phyloP scores from a whole-genome alignment of 1,140 invertebrate species.

The Heliconius eleuchia region DNA sequence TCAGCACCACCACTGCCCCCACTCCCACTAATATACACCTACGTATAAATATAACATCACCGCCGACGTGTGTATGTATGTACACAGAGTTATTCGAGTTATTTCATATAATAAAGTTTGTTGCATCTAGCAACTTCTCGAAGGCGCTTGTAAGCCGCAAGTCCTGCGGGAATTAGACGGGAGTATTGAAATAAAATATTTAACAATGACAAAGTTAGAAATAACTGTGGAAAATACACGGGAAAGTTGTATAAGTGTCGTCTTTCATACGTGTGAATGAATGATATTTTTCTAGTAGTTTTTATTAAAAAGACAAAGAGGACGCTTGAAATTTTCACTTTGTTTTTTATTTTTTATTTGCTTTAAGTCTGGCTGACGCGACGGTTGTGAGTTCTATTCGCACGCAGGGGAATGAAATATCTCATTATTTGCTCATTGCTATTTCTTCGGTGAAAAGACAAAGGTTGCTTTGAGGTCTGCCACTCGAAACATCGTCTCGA shows the following conservation, averaged over 20 bases:
- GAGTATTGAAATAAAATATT: constrained; percentile 37
- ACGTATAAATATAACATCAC: background rate
- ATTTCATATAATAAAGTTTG: constrained; percentile 9
- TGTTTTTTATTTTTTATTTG: too few relatives aligned
- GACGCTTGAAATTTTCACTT: too few relatives aligned
- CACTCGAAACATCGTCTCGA: too few relatives aligned
- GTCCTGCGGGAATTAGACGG: constrained; percentile 29
- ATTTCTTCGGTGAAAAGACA: too few relatives aligned
- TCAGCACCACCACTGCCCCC: too few relatives aligned
- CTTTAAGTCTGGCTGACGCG: too few relatives aligned
- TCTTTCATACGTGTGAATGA: background rate
- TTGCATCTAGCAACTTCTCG: background rate
- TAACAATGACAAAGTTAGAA: constrained; percentile 28
- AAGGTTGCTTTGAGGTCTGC: too few relatives aligned
- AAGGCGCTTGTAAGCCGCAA: constrained; percentile 10
- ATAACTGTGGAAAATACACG: constrained; percentile 18
- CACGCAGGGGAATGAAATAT: too few relatives aligned
- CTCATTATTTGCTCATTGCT: too few relatives aligned
- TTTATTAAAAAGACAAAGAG: too few relatives aligned
- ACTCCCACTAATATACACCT: background rate
- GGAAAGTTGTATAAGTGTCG: constrained; percentile 15
- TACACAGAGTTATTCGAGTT: background rate
- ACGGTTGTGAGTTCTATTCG: too few relatives aligned
- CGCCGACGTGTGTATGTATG: background rate
- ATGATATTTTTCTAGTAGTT: too few relatives aligned